A percentile compares a stretch with the other conserved stretches of the same genome.
Evolutionary conservation across 2,113 vertebrate genomes (phyloP).

Genomic region (Ammodytes marinus): DNA sequence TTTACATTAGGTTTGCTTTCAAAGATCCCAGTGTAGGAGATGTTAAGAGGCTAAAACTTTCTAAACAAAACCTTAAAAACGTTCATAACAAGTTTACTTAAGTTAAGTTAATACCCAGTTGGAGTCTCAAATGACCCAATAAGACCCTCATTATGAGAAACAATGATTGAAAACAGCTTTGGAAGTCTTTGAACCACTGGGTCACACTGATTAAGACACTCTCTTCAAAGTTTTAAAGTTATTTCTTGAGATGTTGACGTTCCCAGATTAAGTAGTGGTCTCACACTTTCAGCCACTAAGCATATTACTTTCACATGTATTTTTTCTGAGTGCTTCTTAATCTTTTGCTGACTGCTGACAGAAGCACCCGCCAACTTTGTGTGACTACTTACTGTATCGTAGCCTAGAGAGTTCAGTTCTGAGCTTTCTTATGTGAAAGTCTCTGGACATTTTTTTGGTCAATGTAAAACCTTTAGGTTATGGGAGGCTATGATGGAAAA

Average conservation of each 20-base stretch:
- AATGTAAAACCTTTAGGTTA: not conserved
- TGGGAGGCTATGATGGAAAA: not conserved
- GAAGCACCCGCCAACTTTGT: not conserved
- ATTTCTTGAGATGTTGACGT: not conserved
- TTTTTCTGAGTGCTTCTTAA: constrained; percentile 12
- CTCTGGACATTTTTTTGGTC: not conserved
- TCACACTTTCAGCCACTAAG: constrained; percentile 9
- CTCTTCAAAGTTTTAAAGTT: constrained; percentile 2
- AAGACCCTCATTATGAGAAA: constrained; percentile 1
- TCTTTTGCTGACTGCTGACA: constrained; percentile 1
- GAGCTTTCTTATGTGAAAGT: not conserved
- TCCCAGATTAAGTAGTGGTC: not conserved
- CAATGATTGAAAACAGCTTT: constrained; percentile 5
- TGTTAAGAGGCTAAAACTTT: not conserved
- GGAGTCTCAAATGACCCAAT: not conserved
- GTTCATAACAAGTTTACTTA: not conserved
- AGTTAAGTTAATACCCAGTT: not conserved
- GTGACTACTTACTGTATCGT: not conserved
- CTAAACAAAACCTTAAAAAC: constrained; percentile 9
- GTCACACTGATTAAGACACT: not conserved
- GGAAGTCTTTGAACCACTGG: constrained; percentile 1
- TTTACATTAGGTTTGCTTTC: constrained; percentile 19
- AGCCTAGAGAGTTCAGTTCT: not conserved
- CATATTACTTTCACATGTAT: not conserved
- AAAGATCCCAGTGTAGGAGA: constrained; percentile 11